These are phyloP conservation scores for Phoeniculus purpureus DNA, from an alignment of 2,797 vertebrate genomes.

Conservation along the genomic window DNA sequence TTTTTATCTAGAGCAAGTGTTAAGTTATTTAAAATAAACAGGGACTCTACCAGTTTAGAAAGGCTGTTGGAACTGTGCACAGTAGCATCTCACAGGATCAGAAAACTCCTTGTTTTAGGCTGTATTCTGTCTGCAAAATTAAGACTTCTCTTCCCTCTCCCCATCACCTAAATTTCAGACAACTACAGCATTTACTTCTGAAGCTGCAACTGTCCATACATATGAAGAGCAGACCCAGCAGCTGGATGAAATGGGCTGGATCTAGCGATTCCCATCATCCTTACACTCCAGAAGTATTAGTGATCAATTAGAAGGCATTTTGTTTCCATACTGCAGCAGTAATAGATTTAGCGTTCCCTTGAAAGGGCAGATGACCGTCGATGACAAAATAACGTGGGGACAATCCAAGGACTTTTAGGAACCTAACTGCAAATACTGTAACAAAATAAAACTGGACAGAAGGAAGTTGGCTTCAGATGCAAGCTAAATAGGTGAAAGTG, in stretches of 20 bases:
- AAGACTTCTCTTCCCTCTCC: background rate
- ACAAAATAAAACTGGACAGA: constrained; percentile 57
- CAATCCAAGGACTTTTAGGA: constrained; percentile 26
- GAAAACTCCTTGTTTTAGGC: background rate
- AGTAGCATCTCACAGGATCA: background rate
- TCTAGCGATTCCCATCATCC: constrained; percentile 40
- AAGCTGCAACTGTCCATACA: background rate
- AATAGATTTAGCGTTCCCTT: constrained; percentile 35
- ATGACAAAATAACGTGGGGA: constrained; percentile 41
- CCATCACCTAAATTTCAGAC: background rate
- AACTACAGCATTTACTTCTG: background rate
- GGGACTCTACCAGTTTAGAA: background rate
- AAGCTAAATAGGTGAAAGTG: constrained; percentile 62
- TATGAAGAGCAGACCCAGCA: constrained; percentile 48
- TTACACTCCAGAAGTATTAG: constrained; percentile 52
- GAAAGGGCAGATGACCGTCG: constrained; percentile 52
- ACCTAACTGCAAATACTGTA: constrained; percentile 47
- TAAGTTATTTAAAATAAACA: background rate
- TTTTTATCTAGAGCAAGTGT: background rate
- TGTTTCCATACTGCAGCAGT: constrained; percentile 15
- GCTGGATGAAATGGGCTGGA: constrained; percentile 42
- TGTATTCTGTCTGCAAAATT: background rate
- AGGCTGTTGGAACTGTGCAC: fast-evolving
- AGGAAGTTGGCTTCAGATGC: constrained; percentile 52
- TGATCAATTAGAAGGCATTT: constrained; percentile 64